Evolutionary conservation across 1,140 invertebrate genomes (phyloP), one percentile per base, ranked within the genome.

Genomic region (Condylostylus longicornis): DNA sequence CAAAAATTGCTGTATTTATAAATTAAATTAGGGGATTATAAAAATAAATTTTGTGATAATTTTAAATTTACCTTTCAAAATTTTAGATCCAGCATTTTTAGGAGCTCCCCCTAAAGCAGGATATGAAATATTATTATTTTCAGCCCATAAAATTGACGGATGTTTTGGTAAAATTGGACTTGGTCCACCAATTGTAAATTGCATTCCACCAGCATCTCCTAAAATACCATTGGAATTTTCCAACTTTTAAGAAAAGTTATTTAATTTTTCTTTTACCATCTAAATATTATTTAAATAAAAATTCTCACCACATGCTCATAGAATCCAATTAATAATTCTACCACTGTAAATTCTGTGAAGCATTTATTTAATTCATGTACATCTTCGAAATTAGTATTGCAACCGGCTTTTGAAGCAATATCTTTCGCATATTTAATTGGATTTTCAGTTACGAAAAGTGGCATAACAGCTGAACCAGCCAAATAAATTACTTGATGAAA

Each of bases 401-500:
- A 58, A 13, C 50, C 45, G 1, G 50, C 44, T 27, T 51, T 56
- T 19, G 48, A 38, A 13, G 53, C 55, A 8, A 58, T 50, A 28
- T 58, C 53, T 33, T 56, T 53, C 2, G 55, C 55, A 27, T 51
- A 49, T 31, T 54, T 49, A 10, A 51, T 48, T 0, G 55, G 55
- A 44, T 58, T 48, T 9, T 53, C 53, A 40, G 58, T 52, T 12
- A 58, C 33, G 12, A 58, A 58, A 8, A 56, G 54, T 15, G 55
- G 55, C 53, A 58, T 58, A 0, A 58, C 46, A 6, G 55, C 55
- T 1, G 55, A 58, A 6, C 55, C 55, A 9, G 55, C 58, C 14
- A 56, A 55, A 27, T 58, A 58, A 17, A 58, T 58, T 5, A 58
- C 55, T 33, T 54, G 52, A 10, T 50, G 51, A 13, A 59, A 59